phyloP scores from a whole-genome alignment of 2,888 invertebrate species.

The Adineta ricciae region DNA sequence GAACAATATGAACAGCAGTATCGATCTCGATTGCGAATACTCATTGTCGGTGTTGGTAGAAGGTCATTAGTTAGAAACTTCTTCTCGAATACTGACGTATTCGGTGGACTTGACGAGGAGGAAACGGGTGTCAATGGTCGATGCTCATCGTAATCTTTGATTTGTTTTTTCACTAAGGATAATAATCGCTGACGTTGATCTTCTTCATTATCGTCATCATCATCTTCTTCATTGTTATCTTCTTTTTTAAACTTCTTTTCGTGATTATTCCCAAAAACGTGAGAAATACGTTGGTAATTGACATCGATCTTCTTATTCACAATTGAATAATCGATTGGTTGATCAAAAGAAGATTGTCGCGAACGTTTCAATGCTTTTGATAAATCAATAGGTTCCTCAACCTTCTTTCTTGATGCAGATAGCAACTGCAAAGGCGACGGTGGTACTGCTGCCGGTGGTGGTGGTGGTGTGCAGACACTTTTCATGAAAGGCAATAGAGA shows the following conservation, averaged over 20 bases:
- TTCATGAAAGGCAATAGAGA: neutral
- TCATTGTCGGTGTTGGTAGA: neutral
- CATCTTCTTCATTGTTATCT: neutral
- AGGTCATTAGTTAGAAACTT: neutral
- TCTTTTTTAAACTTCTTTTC: neutral
- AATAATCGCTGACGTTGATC: neutral
- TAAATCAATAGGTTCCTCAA: neutral
- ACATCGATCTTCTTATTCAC: neutral
- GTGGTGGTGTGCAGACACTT: too few relatives aligned
- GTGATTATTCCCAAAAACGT: neutral
- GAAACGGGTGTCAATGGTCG: neutral
- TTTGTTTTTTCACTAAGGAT: neutral
- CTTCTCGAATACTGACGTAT: neutral
- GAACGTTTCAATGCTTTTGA: neutral
- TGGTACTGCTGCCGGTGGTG: too few relatives aligned
- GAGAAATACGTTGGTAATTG: neutral
- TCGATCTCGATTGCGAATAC: conserved; percentile 12
- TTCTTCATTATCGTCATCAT: neutral
- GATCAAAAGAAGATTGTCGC: neutral
- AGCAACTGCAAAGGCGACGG: too few relatives aligned
- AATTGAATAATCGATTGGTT: neutral
- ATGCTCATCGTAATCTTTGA: neutral
- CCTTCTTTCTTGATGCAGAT: neutral
- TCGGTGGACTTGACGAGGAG: neutral
- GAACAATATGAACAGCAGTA: conserved; percentile 32